Conservation (phyloP, 1,140 invertebrate genomes). For the Drosophila ficusphila region DNA sequence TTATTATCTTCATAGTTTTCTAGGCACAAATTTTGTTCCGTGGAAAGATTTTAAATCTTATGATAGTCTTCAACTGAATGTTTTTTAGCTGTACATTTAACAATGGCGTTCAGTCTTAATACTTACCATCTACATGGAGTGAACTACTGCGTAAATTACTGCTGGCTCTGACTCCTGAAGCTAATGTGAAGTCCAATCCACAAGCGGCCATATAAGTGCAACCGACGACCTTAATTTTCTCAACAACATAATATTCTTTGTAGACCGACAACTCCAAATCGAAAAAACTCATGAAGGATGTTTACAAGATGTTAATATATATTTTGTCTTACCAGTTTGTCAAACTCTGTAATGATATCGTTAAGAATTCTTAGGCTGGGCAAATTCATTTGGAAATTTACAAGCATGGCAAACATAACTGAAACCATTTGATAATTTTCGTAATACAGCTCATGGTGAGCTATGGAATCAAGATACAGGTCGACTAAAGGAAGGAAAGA, state of each 20-base stretch:
- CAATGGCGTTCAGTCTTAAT: neutral
- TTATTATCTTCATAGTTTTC: too few relatives aligned
- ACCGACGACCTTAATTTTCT: constrained; percentile 97
- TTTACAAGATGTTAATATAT: too few relatives aligned
- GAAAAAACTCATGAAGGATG: too few relatives aligned
- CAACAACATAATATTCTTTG: constrained; percentile 76
- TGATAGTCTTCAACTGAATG: too few relatives aligned
- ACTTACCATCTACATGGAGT: neutral
- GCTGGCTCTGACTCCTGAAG: neutral
- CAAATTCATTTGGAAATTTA: constrained; percentile 88
- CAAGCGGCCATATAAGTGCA: constrained; percentile 98
- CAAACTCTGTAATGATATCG: constrained; percentile 95
- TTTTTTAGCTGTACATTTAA: too few relatives aligned
- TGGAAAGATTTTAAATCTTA: too few relatives aligned
- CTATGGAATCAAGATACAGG: constrained; percentile 75
- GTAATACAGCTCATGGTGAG: constrained; percentile 91
- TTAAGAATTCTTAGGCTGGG: constrained; percentile 92
- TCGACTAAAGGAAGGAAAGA: constrained; percentile 86
- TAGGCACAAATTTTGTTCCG: too few relatives aligned
- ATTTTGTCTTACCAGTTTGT: constrained; percentile 84
- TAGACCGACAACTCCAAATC: constrained; percentile 27
- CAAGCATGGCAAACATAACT: constrained; percentile 96
- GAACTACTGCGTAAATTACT: constrained; percentile 1
- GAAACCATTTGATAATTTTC: constrained; percentile 93
- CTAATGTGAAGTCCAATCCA: constrained; percentile 87